Percentiles rank a stretch among this genome's conserved stretches.
Conservation (phyloP, 1,140 invertebrate species). For the Papilio machaon region DNA sequence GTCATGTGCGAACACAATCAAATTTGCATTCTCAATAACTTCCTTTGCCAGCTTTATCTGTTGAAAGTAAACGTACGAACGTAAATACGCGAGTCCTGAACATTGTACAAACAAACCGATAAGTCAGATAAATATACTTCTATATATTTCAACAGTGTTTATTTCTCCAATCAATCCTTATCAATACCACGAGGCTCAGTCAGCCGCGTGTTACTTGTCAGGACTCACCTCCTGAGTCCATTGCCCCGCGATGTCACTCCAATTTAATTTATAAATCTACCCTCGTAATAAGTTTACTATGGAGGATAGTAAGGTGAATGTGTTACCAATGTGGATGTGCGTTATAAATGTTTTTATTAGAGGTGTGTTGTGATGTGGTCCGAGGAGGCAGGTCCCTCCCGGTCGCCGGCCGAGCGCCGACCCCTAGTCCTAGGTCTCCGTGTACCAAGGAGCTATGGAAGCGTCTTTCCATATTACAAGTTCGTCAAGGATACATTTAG, state of each 20-base stretch:
- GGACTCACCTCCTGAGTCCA: constrained; percentile 9
- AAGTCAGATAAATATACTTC: constrained; percentile 69
- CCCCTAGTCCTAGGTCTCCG: constrained; percentile 59
- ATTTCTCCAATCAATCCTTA: constrained; percentile 73
- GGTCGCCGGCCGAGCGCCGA: constrained; percentile 53
- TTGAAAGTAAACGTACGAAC: constrained; percentile 4
- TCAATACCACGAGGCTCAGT: constrained; percentile 56
- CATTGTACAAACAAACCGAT: constrained; percentile 69
- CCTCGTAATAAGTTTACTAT: constrained; percentile 40
- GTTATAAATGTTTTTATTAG: constrained; percentile 50
- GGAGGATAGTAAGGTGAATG: constrained; percentile 14
- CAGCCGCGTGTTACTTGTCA: constrained; percentile 36
- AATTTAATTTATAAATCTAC: constrained; percentile 41
- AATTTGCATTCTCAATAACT: constrained; percentile 1
- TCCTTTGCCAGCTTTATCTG: constrained; percentile 28
- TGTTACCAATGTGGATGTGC: constrained; percentile 12
- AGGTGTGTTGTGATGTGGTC: constrained; percentile 51
- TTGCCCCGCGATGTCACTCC: neutral
- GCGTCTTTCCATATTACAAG: constrained; percentile 78
- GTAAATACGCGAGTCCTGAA: constrained; percentile 47
- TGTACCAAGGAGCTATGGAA: constrained; percentile 78
- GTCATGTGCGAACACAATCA: neutral
- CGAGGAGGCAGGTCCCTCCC: constrained; percentile 48
- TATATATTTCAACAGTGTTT: constrained; percentile 62
- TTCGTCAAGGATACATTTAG: constrained; percentile 72